Evolutionary conservation across 2,888 invertebrate species (phyloP), one percentile per base, ranked within the genome.

Genomic region (Acronicta alni): DNA sequence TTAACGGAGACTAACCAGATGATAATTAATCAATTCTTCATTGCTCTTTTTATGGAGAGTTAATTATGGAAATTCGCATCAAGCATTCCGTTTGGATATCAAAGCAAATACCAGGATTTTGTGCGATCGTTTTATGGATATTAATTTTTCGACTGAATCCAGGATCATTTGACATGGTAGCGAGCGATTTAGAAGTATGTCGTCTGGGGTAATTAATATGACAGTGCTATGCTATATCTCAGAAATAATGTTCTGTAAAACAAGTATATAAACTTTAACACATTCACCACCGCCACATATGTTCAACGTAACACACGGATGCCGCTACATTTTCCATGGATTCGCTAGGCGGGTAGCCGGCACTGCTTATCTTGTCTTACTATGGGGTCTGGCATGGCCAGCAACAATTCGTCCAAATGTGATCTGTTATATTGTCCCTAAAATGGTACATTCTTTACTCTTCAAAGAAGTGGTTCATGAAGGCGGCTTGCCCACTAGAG

Each of bases 21-120:
- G 5, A 7, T 10, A 35, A 67, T 72, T 55, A 59, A 44, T 73
- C 60, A 58, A 37, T 57, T 44, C 42, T 61, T 59, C 47, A 48
- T 53, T 57, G 35, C 45, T 37, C 43, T 66, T 74, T 74, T 69
- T 54, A 61, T 46, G 53, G 16, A 45, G 6, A 42, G 43, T 43
- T 57, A 56, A 59, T 53, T 64, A 59, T 58, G 52, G 41, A 58
- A 39, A 54, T 51, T 46, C 35, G 47, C 52, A 48, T 59, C 38
- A 48, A 53, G 41, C 46, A 39, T 58, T 67, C 49, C 23, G 58
- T 39, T 12, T 32, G 39, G 45, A 18, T 53, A 48, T 38, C 18
- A 47, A 63, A 70, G 30, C 35, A 48, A 42, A 44, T n/a, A n/a
- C n/a, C n/a, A n/a, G n/a, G n/a, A n/a, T 41, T 18, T 57, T 45